These are phyloP conservation scores for Synaphobranchus kaupii DNA, from an alignment of 2,797 vertebrate genomes.

Conservation along the genomic window DNA sequence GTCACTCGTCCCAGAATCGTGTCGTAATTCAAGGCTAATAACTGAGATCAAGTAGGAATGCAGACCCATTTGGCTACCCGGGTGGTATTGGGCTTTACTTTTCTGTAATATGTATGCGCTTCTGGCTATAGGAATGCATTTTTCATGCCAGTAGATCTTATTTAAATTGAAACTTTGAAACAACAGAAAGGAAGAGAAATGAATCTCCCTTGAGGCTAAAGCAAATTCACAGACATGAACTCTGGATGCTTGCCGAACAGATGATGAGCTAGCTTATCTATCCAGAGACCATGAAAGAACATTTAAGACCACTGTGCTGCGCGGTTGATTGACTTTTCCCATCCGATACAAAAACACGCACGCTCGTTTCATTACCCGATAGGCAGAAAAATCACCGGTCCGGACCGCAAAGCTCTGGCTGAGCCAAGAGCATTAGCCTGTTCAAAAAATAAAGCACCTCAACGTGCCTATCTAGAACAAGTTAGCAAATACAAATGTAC, in stretches of 20 bases:
- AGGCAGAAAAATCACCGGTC: constrained; percentile 2
- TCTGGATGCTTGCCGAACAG: neutral
- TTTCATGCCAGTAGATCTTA: neutral
- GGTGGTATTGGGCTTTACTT: neutral
- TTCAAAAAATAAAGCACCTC: neutral
- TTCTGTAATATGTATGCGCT: neutral
- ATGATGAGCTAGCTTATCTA: neutral
- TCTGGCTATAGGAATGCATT: neutral
- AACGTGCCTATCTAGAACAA: neutral
- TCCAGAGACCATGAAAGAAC: neutral
- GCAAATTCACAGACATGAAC: neutral
- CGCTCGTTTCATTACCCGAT: neutral
- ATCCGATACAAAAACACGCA: neutral
- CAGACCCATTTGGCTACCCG: too few relatives aligned
- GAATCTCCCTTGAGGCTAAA: neutral
- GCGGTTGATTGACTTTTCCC: neutral
- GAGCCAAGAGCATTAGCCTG: neutral
- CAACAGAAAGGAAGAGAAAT: neutral
- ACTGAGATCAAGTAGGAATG: too few relatives aligned
- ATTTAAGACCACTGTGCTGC: neutral
- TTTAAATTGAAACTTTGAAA: too few relatives aligned
- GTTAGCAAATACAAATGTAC: neutral
- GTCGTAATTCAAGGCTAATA: too few relatives aligned
- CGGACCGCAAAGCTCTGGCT: neutral
- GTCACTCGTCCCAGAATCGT: too few relatives aligned